A percentile compares a stretch with the other conserved stretches of the same genome.
These are phyloP conservation scores for Leptinotarsa peninsularis DNA, from an alignment of 2,888 invertebrate genomes.

Conservation along the genomic window DNA sequence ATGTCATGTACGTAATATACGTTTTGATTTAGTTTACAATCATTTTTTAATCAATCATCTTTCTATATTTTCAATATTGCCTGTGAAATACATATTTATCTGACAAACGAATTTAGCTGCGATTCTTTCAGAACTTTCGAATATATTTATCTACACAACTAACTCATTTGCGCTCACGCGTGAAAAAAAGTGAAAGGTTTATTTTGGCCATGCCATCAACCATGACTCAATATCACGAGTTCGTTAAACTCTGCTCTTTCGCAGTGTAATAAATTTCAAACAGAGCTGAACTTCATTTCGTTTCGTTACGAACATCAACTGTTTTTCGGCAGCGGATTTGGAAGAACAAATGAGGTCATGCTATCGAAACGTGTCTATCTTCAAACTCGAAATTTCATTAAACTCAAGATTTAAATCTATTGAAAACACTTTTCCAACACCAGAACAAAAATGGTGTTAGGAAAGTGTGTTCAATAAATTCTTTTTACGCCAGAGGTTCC, in stretches of 20 bases:
- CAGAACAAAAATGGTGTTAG: no score
- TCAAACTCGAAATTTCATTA: no score
- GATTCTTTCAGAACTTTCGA: not conserved
- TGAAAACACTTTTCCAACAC: no score
- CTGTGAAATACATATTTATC: no score
- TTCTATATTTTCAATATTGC: no score
- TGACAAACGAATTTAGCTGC: no score
- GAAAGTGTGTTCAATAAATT: no score
- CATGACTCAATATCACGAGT: conserved; percentile 16
- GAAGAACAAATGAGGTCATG: conserved; percentile 5
- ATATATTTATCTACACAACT: not conserved
- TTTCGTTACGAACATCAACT: not conserved
- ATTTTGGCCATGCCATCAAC: conserved; percentile 19
- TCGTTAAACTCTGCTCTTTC: not conserved
- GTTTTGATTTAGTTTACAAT: no score
- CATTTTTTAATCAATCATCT: no score
- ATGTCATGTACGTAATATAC: no score
- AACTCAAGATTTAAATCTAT: no score
- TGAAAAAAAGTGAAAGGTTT: conserved; percentile 17
- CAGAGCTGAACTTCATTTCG: not conserved
- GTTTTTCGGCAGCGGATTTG: not conserved
- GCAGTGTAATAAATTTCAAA: conserved; percentile 15
- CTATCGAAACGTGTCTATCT: not conserved
- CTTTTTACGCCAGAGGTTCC: no score
- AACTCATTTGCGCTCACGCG: conserved; percentile 1